Evolutionary conservation across 2,888 invertebrate species (phyloP), one percentile per base, ranked within the genome.

Genomic region (Onthophagus sagittarius): DNA sequence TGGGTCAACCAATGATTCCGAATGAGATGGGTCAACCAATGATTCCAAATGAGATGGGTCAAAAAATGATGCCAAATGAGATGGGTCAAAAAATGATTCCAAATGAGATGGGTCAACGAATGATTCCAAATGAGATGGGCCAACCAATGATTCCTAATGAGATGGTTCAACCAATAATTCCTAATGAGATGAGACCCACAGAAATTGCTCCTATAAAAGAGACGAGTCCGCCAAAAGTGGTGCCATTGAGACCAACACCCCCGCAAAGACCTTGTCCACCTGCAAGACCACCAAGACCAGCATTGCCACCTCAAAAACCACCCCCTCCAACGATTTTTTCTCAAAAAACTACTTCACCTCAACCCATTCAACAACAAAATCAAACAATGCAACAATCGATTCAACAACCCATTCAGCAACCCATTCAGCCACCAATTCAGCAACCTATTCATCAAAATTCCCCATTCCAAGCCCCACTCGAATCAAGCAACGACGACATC

Each of bases 391-490:
- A 23, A 23, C 23, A 23, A 23, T 3, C 23, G 3, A 23, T 23
- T 23, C 23, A 23, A 23, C 23, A 23, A 23, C n/a, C 77, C 79
- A 31, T 71, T 70, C n/a, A 69, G 65, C n/a, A 71, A n/a, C 78
- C 81, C 23, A 80, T 81, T 39, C 81, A 81, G 73, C 80, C 81
- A 74, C 83, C 83, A 32, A 82, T 83, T 63, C 82, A 82, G 69
- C 84, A 84, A 39, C 77, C 82, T 64, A 74, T 83, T 15, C 80
- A 80, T 77, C 75, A 83, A 71, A 78, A 77, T 73, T 76, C 79
- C 15, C 77, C 78, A 32, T 77, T 78, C 31, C 72, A 77, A 62
- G 75, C 76, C 75, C 23, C 75, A 71, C 76, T 78, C 39, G 23
- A 64, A 13, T 13, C 64, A 64, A 15, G 9, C 9, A 6, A 15